Base-by-base conservation (phyloP, 2,888 invertebrate genomes). In the Cephus sareptanus region DNA sequence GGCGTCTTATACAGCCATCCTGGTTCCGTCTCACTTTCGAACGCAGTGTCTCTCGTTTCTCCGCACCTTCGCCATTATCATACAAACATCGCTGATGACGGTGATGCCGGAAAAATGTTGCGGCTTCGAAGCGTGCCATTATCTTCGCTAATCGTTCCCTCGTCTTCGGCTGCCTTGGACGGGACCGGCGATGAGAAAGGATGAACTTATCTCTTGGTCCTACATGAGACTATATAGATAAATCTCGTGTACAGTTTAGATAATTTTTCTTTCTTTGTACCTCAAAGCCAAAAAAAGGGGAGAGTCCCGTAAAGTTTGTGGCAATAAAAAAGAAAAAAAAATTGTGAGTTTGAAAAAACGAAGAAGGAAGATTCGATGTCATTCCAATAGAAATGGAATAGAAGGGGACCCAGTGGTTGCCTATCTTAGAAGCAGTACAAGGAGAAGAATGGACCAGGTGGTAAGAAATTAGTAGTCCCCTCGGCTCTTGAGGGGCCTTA, bases 11-110 rank as follows among this genome's bases (percentile, higher is more conserved):
- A 81, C 83, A 79, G 81, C 81, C 80, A 79, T 76, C 79, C 76
- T 34, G 73, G 40, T 34, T 56, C 56, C 79, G 71, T 70, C 69
- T 76, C 77, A 77, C 74, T 79, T 79, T 79, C 82, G 81, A 84
- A 83, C 83, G 83, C 82, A 82, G 56, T 23, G 56, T 85, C 87
- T 86, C 86, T 85, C 85, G 82, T 88, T 89, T 87, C 88, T 89
- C 89, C 90, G 85, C 91, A 89, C 90, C 90, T 89, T 87, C 82
- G 88, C 88, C 87, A 91, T 91, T 91, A 91, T 91, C 91, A 90
- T 91, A 89, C 90, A 90, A 89, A 90, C 89, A 90, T 90, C 87
- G 90, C 88, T 87, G 89, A 89, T 87, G 82, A 82, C 85, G 85
- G 83, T 84, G 83, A 84, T 85, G 86, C 86, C 88, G 89, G 90